Base-by-base conservation (phyloP, 2,797 vertebrate species). In the Gymnopithys bicolor region DNA sequence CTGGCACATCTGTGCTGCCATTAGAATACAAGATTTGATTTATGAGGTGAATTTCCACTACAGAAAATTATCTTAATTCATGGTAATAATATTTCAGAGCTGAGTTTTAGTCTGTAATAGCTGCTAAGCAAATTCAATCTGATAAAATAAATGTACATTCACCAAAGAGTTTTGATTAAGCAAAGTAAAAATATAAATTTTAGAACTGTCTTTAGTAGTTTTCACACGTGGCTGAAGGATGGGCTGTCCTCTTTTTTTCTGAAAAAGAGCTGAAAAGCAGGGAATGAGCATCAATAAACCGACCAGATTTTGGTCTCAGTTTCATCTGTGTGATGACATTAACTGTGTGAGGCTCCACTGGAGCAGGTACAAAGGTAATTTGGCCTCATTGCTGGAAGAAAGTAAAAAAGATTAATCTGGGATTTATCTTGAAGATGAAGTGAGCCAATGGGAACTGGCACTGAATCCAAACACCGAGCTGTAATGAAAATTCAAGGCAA, bases 21-120 rank as follows among this genome's bases (percentile, higher is more conserved):
- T 77, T 21, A 79, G 64, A 93, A 93, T 82, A 83, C 32, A 60
- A 67, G 52, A 83, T 33, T 83, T 82, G 63, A 87, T 92, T 87
- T 85, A 58, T 69, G 41, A 59, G 49, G 64, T 86, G 60, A 83
- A 79, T 85, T 95, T 94, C 69, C 78, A 55, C 25, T 48, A 35
- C 25, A 73, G 37, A 93, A 82, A 90, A 79, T 77, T 37, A 64
- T 62, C 30, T 67, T 84, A 89, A 85, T 85, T 90, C 60, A 52
- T 45, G 13, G n/a, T 55, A 90, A 70, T 66, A 89, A n/a, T 48
- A 30, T 73, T 91, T 69, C 52, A 80, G 52, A 93, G 35, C 14
- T 13, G 55, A 63, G 14, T 90, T 84, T 83, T 43, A 79, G 48
- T 73, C 37, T 70, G 27, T 55, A 92, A 37, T 74, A 66, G 55